A percentile compares a stretch with the other conserved stretches of the same genome.
Conservation (phyloP, 2,888 invertebrate species). For the Diachrysia chrysitis region DNA sequence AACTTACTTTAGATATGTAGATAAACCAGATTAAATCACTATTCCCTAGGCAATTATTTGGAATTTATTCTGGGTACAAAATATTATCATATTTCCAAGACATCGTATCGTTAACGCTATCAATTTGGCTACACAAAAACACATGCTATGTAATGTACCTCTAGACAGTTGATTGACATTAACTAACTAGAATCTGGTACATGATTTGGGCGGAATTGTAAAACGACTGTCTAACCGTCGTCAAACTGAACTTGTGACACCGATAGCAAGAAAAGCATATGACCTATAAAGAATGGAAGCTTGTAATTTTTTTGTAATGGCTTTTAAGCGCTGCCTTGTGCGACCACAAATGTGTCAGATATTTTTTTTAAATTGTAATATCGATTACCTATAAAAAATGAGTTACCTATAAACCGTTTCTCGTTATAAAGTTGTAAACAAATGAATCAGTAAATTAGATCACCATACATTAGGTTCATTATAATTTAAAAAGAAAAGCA, state of each 20-base stretch:
- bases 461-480: not conserved
- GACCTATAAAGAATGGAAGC: conserved; percentile 13
- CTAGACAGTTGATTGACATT: conserved; percentile 29
- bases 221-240: conserved; percentile 24
- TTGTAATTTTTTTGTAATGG: not conserved
- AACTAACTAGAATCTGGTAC: conserved; percentile 27
- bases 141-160: not conserved
- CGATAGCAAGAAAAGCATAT: conserved; percentile 19
- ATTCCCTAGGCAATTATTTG: not conserved
- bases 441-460: conserved; percentile 32
- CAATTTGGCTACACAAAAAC: not conserved
- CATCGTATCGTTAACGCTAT: not conserved
- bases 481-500: not conserved
- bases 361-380: conserved; percentile 13
- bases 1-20: too few species aligned
- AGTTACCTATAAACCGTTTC: conserved; percentile 17
- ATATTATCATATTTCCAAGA: not conserved
- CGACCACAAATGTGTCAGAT: conserved; percentile 10
- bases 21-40: not conserved
- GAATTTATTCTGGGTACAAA: not conserved
- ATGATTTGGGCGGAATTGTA: conserved; percentile 46
- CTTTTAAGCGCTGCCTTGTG: not conserved
- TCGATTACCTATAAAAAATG: conserved; percentile 14
- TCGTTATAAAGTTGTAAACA: conserved; percentile 15
- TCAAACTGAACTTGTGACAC: conserved; percentile 21